Base-by-base conservation (phyloP, 2,888 invertebrate genomes). In the Stictocephala bisonia region DNA sequence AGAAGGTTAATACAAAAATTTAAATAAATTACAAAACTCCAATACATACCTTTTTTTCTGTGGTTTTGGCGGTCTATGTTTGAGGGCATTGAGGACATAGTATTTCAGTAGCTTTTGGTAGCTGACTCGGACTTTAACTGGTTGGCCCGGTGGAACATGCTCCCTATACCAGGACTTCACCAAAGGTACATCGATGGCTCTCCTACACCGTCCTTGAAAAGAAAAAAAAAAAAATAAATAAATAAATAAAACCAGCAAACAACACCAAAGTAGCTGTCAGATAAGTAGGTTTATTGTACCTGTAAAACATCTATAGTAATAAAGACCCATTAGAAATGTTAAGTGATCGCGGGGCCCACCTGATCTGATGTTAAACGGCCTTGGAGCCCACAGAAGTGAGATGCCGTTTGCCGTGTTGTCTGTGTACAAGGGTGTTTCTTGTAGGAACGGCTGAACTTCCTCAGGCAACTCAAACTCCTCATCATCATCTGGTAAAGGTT, bases 401-500 rank as follows among this genome's bases (percentile, higher is more conserved):
- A 99, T 98, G 1, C 99, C 99, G 86, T 99, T 99, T 0, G 99
- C 99, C 0, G 99, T 99, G 83, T 99, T 97, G 83, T 99, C 99
- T 0, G 98, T 96, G 83, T 99, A 99, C 66, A 99, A 86, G 0
- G 99, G 97, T 11, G 94, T 95, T 83, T 97, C 97, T 83, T 95
- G 93, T 74, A 99, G 85, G 83, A 99, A 95, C 3, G 99, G 96
- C 79, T 95, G 92, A 0, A 97, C 93, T 79, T 91, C 91, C 81
- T 95, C 95, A 0, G 96, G 94, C 44, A 99, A 85, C 53, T 94
- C 89, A 86, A 96, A 99, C 79, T 98, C 98, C 81, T 95, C 95
- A 82, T 96, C 95, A 80, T 97, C 97, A 68, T 97, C 97, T 0
- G 96, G 94, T 71, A 94, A 85, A 0, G 94, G 94, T 82, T 98